A percentile compares a stretch with the other conserved stretches of the same genome.
phyloP scores from a whole-genome alignment of 2,797 vertebrate genomes.

The Silurus lanzhouensis region DNA sequence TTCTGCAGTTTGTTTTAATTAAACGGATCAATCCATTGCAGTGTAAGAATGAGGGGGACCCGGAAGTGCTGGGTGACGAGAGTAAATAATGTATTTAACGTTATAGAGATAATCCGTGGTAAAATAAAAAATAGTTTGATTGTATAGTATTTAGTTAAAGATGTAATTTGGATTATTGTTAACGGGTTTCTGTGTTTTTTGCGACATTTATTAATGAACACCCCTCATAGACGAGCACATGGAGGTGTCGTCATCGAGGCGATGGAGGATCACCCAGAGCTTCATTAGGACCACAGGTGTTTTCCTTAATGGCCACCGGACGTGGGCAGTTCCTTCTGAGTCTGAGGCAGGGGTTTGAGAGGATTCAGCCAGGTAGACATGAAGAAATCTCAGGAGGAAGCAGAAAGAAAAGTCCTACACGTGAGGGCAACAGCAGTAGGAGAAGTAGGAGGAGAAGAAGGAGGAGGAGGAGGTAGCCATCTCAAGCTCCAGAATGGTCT shows the following conservation, averaged over 20 bases:
- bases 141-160: background rate
- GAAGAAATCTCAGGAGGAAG: background rate
- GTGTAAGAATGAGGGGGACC: background rate
- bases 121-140: background rate
- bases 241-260: background rate
- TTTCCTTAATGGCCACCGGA: conserved; percentile 58
- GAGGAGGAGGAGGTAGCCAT: conserved; percentile 2
- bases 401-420: background rate
- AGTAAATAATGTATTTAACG: background rate
- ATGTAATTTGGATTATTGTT: no score
- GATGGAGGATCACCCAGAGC: background rate
- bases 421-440: background rate
- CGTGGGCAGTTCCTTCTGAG: conserved; percentile 35
- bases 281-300: background rate
- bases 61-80: background rate
- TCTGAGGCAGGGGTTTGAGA: conserved; percentile 36
- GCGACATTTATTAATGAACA: no score
- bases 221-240: background rate
- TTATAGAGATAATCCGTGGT: background rate
- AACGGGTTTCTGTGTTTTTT: background rate
- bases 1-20: no score
- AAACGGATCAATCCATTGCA: background rate
- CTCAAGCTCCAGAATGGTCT: background rate
- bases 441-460: no score
- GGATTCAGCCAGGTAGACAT: background rate